Evolutionary conservation across 64 coral and sea anemone genomes (phyloP), one percentile per base, ranked within the genome.

Genomic region (Hydrozoanthus tunicans): DNA sequence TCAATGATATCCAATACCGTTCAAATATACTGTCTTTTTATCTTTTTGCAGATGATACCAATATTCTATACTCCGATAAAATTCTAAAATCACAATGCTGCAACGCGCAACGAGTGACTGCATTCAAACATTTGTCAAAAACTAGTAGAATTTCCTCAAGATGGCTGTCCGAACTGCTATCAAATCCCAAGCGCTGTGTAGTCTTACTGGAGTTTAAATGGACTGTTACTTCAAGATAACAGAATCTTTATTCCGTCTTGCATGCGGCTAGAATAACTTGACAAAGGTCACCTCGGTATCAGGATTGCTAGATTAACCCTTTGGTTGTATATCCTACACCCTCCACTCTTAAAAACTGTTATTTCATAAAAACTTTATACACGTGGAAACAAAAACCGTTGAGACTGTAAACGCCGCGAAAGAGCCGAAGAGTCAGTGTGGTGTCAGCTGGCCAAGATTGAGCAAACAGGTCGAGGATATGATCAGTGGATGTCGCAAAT

Each of bases 381-480:
- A 20, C 20, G 20, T 20, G 20, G 20, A 20, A 20, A 20, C 20
- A 20, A 20, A 20, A 20, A 20, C 20, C 20, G 20, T 20, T 20
- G 20, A 20, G 20, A 20, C 20, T 20, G 57, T 20, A 82, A 82
- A 62, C 63, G 58, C n/a, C 58, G 15, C 55, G 1, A 59, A 15
- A 8, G 80, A 61, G 58, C 80, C 4, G 17, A 86, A 55, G 7
- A 63, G 27, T 86, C 65, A 51, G 51, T 86, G 8, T 72, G 83
- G 83, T 20, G 20, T 20, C 20, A 20, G 20, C 20, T 86, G 83
- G 83, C 65, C 65, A 4, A 67, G 53, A 55, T 59, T 75, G 58
- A 89, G 51, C 55, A 73, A 59, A 7, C 68, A 89, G 53, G 51
- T 89, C 24, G 68, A 74, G 58, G 85, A 89, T 58, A 74, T 89